These are phyloP conservation scores for Perca fluviatilis DNA, from an alignment of 2,113 vertebrate genomes.

Conservation along the genomic window DNA sequence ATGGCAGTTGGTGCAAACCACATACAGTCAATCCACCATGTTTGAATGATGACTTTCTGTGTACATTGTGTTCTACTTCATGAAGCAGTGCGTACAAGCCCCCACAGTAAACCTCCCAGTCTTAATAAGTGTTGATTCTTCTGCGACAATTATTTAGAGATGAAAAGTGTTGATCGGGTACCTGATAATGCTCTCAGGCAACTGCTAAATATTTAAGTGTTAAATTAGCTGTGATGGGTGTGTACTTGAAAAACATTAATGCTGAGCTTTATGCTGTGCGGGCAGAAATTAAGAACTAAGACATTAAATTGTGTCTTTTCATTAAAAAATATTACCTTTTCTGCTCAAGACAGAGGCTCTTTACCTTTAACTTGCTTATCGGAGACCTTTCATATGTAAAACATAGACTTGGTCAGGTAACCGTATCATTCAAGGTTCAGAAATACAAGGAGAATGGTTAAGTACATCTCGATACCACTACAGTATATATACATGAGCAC, in stretches of 20 bases:
- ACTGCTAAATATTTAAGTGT: constrained; percentile 15
- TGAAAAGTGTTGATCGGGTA: constrained; percentile 13
- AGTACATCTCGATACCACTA: not conserved
- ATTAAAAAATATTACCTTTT: not conserved
- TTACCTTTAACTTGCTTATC: not conserved
- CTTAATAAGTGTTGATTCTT: constrained; percentile 28
- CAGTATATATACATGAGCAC: not conserved
- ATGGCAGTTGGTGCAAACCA: constrained; percentile 60
- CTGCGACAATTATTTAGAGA: not conserved
- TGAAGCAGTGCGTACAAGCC: not conserved
- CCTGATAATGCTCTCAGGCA: not conserved
- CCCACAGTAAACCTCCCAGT: not conserved
- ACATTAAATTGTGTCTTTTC: not conserved
- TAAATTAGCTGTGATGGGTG: not conserved
- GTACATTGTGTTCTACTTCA: constrained; percentile 11
- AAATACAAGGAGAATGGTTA: not conserved
- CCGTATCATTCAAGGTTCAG: not conserved
- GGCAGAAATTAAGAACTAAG: not conserved
- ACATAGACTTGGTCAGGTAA: not conserved
- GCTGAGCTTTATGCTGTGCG: not conserved
- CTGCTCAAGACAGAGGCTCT: not conserved
- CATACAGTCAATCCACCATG: constrained; percentile 33
- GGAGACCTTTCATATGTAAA: not conserved
- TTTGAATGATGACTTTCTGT: constrained; percentile 20
- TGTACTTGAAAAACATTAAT: not conserved